Evolutionary conservation across 2,888 invertebrate species (phyloP).

Genomic region (Nephrocerus scutellatus): DNA sequence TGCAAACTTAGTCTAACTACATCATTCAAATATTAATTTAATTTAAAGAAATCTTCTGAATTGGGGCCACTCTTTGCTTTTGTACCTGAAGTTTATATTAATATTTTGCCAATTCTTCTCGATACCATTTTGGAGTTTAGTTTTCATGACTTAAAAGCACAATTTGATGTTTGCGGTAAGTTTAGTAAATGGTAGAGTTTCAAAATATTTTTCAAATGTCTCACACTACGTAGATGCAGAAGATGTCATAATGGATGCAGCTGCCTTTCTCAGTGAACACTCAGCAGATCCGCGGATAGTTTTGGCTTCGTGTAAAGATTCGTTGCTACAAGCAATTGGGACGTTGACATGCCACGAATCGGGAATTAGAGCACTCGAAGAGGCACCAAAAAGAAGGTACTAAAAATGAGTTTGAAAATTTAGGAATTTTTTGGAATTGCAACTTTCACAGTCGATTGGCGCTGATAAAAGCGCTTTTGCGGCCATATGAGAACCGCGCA

Average conservation of each 20-base stretch:
- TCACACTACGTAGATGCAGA: constrained; percentile 51
- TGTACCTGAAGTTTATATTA: constrained; percentile 62
- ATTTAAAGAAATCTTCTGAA: constrained; percentile 50
- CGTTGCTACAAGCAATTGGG: constrained; percentile 67
- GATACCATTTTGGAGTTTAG: constrained; percentile 46
- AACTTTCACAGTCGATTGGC: constrained; percentile 50
- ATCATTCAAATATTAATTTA: not conserved
- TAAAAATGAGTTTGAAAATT: not conserved
- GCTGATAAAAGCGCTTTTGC: constrained; percentile 62
- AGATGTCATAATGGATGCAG: constrained; percentile 56
- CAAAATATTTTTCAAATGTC: not conserved
- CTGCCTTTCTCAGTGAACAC: constrained; percentile 66
- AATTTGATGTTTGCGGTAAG: constrained; percentile 36
- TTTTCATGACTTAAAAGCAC: constrained; percentile 41
- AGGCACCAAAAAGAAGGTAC: constrained; percentile 49
- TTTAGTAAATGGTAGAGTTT: not conserved
- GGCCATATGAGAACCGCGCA: constrained; percentile 74
- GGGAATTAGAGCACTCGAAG: constrained; percentile 66
- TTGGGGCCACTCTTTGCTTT: constrained; percentile 57
- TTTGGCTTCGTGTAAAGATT: constrained; percentile 67
- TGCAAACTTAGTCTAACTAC: not conserved
- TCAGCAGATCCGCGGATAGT: constrained; percentile 70
- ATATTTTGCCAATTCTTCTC: constrained; percentile 48
- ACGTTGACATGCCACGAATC: constrained; percentile 67
- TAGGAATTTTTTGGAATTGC: constrained; percentile 14